These are phyloP conservation scores for Diploptera punctata DNA, from an alignment of 2,888 invertebrate species.

Conservation along the genomic window DNA sequence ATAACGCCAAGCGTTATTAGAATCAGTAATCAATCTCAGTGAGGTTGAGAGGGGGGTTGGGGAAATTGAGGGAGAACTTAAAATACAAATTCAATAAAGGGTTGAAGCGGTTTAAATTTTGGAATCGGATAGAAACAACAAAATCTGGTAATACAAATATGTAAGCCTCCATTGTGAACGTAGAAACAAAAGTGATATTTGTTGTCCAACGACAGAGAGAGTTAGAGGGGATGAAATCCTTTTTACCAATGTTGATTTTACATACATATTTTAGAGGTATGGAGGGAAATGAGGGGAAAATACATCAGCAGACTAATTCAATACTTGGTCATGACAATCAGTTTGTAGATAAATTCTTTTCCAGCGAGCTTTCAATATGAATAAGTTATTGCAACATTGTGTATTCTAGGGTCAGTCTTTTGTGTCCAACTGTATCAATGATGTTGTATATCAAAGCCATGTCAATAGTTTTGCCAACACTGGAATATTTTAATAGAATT, in stretches of 20 bases:
- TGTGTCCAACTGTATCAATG: no score
- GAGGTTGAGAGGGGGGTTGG: no score
- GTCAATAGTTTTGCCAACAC: no score
- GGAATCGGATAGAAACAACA: constrained; percentile 4
- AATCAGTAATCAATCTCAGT: no score
- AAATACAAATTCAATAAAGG: background rate
- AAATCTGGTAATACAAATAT: constrained; percentile 8
- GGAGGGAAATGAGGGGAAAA: background rate
- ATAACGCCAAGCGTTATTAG: no score
- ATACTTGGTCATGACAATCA: constrained; percentile 12
- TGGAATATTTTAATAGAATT: no score
- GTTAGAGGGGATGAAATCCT: background rate
- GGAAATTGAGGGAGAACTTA: no score
- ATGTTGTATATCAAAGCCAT: no score
- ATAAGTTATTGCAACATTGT: constrained; percentile 9
- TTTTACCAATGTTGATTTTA: constrained; percentile 27
- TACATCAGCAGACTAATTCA: background rate
- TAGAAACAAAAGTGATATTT: constrained; percentile 16
- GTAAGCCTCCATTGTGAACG: background rate
- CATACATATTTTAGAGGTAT: constrained; percentile 14
- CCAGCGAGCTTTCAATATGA: background rate
- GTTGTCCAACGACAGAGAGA: background rate
- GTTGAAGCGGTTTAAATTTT: constrained; percentile 15
- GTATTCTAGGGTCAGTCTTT: no score
- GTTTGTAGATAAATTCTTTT: background rate